Base-by-base conservation (phyloP, 1,140 invertebrate genomes). In the Ips nitidus region DNA sequence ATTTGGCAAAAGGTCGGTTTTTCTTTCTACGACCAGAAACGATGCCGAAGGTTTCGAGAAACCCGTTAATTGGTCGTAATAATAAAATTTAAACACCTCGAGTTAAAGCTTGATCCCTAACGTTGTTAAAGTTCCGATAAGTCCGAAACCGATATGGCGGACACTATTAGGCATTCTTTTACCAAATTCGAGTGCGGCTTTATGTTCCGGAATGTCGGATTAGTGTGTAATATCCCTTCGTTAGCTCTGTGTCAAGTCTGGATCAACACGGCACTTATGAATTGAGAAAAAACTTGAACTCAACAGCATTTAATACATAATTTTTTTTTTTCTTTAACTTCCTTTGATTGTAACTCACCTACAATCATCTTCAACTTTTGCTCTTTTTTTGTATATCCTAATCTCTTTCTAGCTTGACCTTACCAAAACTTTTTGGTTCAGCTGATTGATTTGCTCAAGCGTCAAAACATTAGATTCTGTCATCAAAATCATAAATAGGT, bases 1-100 rank as follows among this genome's bases (percentile, higher is more conserved):
- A 55, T 55, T 55, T 37, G 45, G 4, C 52, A 55, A 36, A 55
- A 55, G 52, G 8, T 36, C 37, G 5, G 5, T 55, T 22, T 55
- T 55, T 5, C 45, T 5, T 47, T 55, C 37, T 5, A 55, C 57
- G 42, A 37, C 3, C 5, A 64, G n/a, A 40, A 41, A 40, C 52
- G 36, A 52, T n/a, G 52, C 52, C 52, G 52, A 56, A 42, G 63
- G 63, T 65, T 56, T 52, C 55, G 56, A 65, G 52, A 65, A 65
- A 45, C 63, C 52, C 63, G 52, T 65, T 65, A 65, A 65, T 65
- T 65, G 63, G 63, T 65, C 63, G 52, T 65, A 65, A 65, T 65
- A 65, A 65, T 65, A 65, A 65, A 65, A 65, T 65, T 65, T 65
- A 65, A 65, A 65, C 63, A 65, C 63, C 63, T 65, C 63, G 52